phyloP scores from a whole-genome alignment of 2,113 vertebrate genomes.

The Bostrychus sinensis region DNA sequence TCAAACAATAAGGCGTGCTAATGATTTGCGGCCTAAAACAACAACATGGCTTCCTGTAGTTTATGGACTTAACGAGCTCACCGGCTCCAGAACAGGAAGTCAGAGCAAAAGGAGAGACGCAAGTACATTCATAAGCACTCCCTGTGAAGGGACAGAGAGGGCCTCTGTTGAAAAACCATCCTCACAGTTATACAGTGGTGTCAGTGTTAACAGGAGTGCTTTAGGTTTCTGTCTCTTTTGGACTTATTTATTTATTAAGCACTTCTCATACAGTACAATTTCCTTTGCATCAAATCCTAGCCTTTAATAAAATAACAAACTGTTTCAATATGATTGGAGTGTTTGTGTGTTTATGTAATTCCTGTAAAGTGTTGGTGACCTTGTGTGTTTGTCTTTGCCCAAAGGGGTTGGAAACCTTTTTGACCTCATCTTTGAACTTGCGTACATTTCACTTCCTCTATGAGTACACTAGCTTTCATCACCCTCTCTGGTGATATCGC shows the following conservation, averaged over 20 bases:
- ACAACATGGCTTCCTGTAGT: slow-evolving; percentile 75
- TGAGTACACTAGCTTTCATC: slow-evolving; percentile 56
- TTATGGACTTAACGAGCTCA: slow-evolving; percentile 69
- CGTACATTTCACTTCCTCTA: slow-evolving; percentile 40
- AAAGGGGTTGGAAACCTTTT: slow-evolving; percentile 21
- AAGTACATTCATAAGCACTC: slow-evolving; percentile 60
- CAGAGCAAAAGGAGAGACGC: slow-evolving; percentile 54
- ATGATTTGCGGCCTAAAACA: slow-evolving; percentile 75
- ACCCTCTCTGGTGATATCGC: slow-evolving; percentile 63
- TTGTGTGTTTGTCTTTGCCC: slow-evolving; percentile 45
- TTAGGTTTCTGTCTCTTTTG: slow-evolving; percentile 22
- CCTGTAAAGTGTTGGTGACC: slow-evolving; percentile 22
- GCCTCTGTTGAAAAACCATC: slow-evolving; percentile 53
- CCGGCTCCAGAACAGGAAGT: slow-evolving; percentile 71
- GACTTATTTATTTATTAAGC: not conserved
- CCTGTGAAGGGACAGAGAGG: slow-evolving; percentile 34
- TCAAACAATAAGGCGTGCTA: slow-evolving; percentile 81
- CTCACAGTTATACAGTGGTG: slow-evolving; percentile 11
- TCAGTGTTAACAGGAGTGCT: slow-evolving; percentile 14
- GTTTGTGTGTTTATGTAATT: not conserved
- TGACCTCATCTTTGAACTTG: slow-evolving; percentile 56
- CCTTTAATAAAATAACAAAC: not conserved
- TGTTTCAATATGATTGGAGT: not conserved
- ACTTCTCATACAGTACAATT: not conserved
- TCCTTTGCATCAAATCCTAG: not conserved